Evolutionary conservation across 2,888 invertebrate genomes (phyloP), one percentile per base, ranked within the genome.

Genomic region (Dioctria linearis): DNA sequence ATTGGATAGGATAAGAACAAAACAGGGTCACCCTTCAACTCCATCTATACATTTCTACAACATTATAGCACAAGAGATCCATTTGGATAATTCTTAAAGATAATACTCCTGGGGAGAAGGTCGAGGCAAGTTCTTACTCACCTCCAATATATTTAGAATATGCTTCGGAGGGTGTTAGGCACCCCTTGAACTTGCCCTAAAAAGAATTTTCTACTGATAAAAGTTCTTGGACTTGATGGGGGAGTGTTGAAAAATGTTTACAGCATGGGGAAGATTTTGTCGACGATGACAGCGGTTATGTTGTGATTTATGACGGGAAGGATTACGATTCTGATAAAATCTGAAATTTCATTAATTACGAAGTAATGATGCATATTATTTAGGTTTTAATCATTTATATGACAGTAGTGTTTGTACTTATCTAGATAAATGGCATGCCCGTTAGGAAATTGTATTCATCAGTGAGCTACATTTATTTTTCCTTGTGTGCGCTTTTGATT

Each of bases 231-330:
- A 46, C 49, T 8, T 0, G 25, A 67, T 46, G 46, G 67, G 43
- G 46, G 67, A 49, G 67, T 46, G 25, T 3, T 67, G 67, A 67
- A 67, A 67, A 67, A 67, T 67, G 67, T 67, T 8, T 67, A 67
- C 46, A 49, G 4, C 13, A 25, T 46, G 25, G 46, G 67, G 66
- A 43, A 5, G 66, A 66, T 66, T 66, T 43, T 8, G 66, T 43
- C 66, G 42, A 4, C 40, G 40, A 39, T 5, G 63, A 40, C 40
- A 63, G 66, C 49, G 67, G 67, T 67, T 46, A 46, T 67, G 49
- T 67, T 49, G 67, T 67, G 67, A 67, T 67, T 67, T 67, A 67
- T 67, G 67, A 67, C n/a, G 42, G 67, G 67, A 67, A 67, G 67
- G 67, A 67, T 67, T 67, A 67, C 67, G 67, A 46, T 67, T 5